Conservation (phyloP, 2,113 vertebrate genomes). For the Stercorarius parasiticus region DNA sequence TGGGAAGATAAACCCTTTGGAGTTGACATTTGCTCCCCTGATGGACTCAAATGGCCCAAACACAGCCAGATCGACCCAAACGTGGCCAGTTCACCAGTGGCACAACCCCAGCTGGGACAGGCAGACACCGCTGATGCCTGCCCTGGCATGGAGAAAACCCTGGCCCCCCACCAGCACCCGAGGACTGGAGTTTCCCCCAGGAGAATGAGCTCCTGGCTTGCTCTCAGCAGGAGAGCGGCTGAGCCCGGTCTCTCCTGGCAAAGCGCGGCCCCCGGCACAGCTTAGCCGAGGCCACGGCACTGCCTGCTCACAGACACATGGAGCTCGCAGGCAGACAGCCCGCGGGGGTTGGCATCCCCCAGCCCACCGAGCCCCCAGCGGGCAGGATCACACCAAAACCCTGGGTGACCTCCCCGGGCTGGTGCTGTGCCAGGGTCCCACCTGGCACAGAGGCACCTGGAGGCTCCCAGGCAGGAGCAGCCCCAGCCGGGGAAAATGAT, state of each 20-base stretch:
- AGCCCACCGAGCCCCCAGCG: accelerated
- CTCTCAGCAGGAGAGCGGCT: neutral
- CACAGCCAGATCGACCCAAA: accelerated
- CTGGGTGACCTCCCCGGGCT: neutral
- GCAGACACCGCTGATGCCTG: neutral
- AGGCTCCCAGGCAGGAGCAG: neutral
- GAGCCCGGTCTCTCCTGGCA: neutral
- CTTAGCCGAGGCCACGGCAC: neutral
- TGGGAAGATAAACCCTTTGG: neutral
- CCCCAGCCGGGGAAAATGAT: neutral
- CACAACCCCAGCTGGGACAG: neutral
- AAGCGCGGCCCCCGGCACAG: neutral
- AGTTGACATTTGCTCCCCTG: neutral
- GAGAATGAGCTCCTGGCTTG: neutral
- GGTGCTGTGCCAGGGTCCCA: neutral
- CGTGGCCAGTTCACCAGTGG: accelerated
- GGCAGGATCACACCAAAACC: neutral
- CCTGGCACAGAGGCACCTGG: neutral
- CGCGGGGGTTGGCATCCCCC: accelerated
- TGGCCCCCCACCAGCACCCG: accelerated
- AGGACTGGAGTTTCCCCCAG: neutral
- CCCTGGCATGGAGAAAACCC: neutral
- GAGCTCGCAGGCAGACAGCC: neutral
- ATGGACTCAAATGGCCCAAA: neutral
- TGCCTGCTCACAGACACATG: neutral